These are phyloP conservation scores for Cynodonichthys magdalenae DNA, from an alignment of 2,797 vertebrate genomes.

Conservation along the genomic window DNA sequence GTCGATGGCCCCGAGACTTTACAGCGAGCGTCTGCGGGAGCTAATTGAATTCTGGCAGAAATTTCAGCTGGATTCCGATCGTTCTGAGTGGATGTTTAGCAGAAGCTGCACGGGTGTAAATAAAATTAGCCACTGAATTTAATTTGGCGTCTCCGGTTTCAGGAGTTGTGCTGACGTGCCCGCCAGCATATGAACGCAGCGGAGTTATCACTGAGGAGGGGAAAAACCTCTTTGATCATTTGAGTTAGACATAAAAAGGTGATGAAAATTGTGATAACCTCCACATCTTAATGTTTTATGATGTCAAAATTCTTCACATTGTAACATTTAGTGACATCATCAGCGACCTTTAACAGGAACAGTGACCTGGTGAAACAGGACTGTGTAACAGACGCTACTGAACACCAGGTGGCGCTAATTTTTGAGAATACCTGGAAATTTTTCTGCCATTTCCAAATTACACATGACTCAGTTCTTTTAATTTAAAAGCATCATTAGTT, in stretches of 20 bases:
- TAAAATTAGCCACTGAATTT: constrained; percentile 4
- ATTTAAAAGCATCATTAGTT: constrained; percentile 7
- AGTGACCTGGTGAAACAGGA: no score
- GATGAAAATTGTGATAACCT: no score
- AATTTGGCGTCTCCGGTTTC: constrained; percentile 5
- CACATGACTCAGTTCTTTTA: neutral
- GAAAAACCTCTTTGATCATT: no score
- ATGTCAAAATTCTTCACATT: neutral
- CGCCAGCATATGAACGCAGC: neutral
- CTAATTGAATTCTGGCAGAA: constrained; percentile 1
- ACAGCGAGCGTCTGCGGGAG: constrained; percentile 7
- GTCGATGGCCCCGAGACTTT: constrained; percentile 13
- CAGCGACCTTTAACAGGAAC: no score
- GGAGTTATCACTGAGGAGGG: neutral
- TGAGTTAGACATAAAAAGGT: no score
- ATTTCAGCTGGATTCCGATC: constrained; percentile 13
- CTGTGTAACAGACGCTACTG: neutral
- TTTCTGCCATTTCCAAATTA: neutral
- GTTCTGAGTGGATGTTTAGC: constrained; percentile 5
- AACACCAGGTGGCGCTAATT: constrained; percentile 46
- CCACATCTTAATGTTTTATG: no score
- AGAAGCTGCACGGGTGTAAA: constrained; percentile 12
- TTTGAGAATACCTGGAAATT: neutral
- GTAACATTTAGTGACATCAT: no score
- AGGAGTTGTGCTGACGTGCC: neutral